Base-by-base conservation (phyloP, 2,888 invertebrate species). In the Drosophila melanocephala region DNA sequence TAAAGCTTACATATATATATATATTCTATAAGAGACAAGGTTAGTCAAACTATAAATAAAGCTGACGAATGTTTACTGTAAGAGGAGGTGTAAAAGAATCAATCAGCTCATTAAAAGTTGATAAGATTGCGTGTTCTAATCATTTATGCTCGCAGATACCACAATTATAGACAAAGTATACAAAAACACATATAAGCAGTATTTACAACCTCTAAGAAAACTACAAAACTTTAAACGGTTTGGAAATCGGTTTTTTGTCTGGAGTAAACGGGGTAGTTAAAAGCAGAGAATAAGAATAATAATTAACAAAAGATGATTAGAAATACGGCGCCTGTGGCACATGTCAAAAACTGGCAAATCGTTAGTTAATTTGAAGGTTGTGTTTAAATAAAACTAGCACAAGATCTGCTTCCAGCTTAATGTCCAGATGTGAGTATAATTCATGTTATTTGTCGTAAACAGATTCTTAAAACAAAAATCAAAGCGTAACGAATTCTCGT, bases 111-210 rank as follows among this genome's bases (percentile, higher is more conserved):
- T 56, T 52, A 19, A 22, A 32, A 62, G 56, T 32, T 71, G 75
- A 76, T 75, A 56, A 75, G 71, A 76, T 76, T 76, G 56, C 16
- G 12, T 26, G 1, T 7, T 14, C 55, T 71, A 55, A 71, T 71
- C 69, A 33, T 3, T 9, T 12, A 2, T 37, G 16, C 5, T 37
- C 14, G 19, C 6, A 39, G 10, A 64, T 58, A 58, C 9, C 22
- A 10, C 5, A 1, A 19, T 19, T 14, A 22, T 4, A 50, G 22
- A 51, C 35, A 50, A 22, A 16, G 14, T 10, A n/a, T n/a, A 30
- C 26, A 19, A 16, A 47, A 26, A 28, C n/a, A 5, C 28, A 14
- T 2, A 39, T 28, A 42, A 42, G 1, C 16, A 33, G 32, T 22
- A 51, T 32, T 62, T 52, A 62, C 52, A 62, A 35, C 6, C 1